A percentile compares a stretch with the other conserved stretches of the same genome.
These are phyloP conservation scores for Papilio machaon DNA, from an alignment of 1,140 invertebrate species.

Conservation along the genomic window DNA sequence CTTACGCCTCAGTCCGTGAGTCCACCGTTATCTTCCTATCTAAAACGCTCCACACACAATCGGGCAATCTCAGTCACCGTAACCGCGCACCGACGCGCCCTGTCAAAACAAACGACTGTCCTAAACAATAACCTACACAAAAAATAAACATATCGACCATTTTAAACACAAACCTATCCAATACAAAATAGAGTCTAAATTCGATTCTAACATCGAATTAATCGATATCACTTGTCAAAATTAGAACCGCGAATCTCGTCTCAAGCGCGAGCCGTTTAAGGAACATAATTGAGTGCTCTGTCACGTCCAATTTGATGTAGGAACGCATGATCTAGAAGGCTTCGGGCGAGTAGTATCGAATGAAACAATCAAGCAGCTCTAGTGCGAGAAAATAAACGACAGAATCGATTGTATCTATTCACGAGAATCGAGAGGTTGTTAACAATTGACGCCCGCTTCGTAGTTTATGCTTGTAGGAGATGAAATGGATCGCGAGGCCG, in stretches of 20 bases:
- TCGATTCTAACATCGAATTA: conserved; percentile 48
- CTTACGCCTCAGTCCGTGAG: conserved; percentile 46
- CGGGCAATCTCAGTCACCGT: conserved; percentile 73
- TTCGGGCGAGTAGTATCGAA: conserved; percentile 64
- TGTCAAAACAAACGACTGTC: conserved; percentile 79
- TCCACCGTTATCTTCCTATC: conserved; percentile 69
- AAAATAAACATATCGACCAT: conserved; percentile 53
- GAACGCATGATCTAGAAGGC: conserved; percentile 50
- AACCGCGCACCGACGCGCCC: conserved; percentile 62
- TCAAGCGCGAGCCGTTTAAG: conserved; percentile 55
- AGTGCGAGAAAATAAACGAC: conserved; percentile 75
- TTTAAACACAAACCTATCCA: conserved; percentile 46
- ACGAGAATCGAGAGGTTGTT: conserved; percentile 78
- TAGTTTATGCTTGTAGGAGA: conserved; percentile 76
- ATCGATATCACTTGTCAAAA: conserved; percentile 65
- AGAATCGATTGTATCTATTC: conserved; percentile 75
- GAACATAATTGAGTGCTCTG: conserved; percentile 57
- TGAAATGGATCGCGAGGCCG: conserved; percentile 77
- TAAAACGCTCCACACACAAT: conserved; percentile 73
- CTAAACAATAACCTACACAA: conserved; percentile 66
- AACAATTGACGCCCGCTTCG: conserved; percentile 78
- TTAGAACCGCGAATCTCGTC: conserved; percentile 60
- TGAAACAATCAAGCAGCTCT: conserved; percentile 68
- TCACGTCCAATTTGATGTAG: conserved; percentile 60
- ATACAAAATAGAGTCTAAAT: conserved; percentile 47